Evolutionary conservation across 2,888 invertebrate species (phyloP), one percentile per base, ranked within the genome.

Genomic region (Unio delphinus): DNA sequence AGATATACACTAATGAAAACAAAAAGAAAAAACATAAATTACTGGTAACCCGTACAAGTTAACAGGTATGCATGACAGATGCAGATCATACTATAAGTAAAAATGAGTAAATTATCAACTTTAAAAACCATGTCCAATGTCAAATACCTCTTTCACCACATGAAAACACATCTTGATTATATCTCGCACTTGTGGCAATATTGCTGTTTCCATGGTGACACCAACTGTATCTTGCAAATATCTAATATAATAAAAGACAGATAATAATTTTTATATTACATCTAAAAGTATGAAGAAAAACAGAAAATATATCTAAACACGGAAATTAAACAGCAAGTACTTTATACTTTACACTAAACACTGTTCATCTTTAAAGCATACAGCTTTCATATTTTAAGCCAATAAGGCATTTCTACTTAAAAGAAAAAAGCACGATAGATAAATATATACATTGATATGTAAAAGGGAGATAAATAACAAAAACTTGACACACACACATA

Each of bases 181-280:
- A 45, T 80, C 78, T 67, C 79, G 80, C 2, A 83, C 80, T 69
- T 84, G 84, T 55, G 81, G 81, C 20, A 83, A 59, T 26, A 83
- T 72, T 11, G 69, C 67, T 1, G 69, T 60, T 20, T 82, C 80
- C 67, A 84, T 65, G 45, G 75, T 75, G 17, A 75, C 73, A 17
- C 74, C 68, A 64, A 69, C 65, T 56, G 70, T 76, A 15, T 73
- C 69, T 68, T 68, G 69, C 23, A 84, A 65, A 64, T 76, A 83
- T 30, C 83, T 83, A 66, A 54, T 73, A 73, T 55, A 62, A 28
- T 61, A 66, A 59, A 70, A 61, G 67, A 59, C 18, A 45, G 45
- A 45, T 45, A 45, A 11, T 45, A 45, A 3, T 45, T 45, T 30
- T 45, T 3, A 45, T 15, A 45, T 3, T 45, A 45, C 11, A 45